Base-by-base conservation (phyloP, 1,140 invertebrate species). In the Araneus ventricosus region DNA sequence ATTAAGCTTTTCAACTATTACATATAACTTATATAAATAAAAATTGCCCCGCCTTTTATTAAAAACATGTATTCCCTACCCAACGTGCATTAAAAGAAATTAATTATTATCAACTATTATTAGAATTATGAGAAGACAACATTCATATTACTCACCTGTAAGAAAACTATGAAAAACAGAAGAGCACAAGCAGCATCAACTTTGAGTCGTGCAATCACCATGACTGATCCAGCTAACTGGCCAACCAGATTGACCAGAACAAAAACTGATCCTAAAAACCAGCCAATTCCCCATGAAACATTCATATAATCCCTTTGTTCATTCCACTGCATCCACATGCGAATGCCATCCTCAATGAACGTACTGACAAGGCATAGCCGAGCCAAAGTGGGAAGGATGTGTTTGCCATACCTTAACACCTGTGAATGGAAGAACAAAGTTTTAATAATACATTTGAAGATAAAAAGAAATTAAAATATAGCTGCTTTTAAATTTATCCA, bases 261-360 rank as follows among this genome's bases (percentile, higher is more conserved):
- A 95, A 99, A 99, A n/a, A 99, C 89, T 24, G 98, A 98, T 6
- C 98, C 98, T 67, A 99, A 95, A 95, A 99, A 97, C 95, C 97
- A 97, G 4, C 99, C 99, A 96, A 99, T 99, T n/a, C 97, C 97
- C 99, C 99, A 99, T 5, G 98, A 98, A 95, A 98, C 97, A 95
- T 99, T 97, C 98, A 99, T 99, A 95, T 99, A 99, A 95, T 99
- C 98, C 57, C 98, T 96, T 95, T 99, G 99, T 95, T 99, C 99
- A 57, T 97, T 97, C 99, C 99, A 99, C 96, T 99, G 99, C 94
- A 98, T 97, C 97, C 98, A 99, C 99, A 99, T 99, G 94, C 99
- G 97, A 63, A 99, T 96, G 0, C 99, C 99, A 97, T 99, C 99
- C 96, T 99, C 99, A 45, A 99, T 96, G 96, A 99, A 99, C 94